These are phyloP conservation scores for Eristalis pertinax DNA, from an alignment of 2,888 invertebrate genomes.

Conservation along the genomic window DNA sequence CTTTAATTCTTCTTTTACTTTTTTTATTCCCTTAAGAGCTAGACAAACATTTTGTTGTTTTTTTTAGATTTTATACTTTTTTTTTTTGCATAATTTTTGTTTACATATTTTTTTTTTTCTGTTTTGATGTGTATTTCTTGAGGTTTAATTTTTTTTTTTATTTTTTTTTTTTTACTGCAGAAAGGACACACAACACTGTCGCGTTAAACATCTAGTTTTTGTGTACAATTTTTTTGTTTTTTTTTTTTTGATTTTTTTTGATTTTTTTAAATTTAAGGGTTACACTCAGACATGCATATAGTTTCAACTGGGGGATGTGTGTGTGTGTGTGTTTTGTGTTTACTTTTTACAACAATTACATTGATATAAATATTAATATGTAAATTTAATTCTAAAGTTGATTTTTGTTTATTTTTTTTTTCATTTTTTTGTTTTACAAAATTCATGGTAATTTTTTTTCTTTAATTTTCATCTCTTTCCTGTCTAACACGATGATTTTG, in stretches of 20 bases:
- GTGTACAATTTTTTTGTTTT: background rate
- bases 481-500: background rate
- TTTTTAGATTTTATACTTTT: too few species aligned
- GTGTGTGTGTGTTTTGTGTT: background rate
- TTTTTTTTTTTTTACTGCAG: background rate
- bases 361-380: conserved; percentile 53
- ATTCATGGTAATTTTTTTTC: conserved; percentile 8
- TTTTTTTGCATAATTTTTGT: background rate
- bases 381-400: conserved; percentile 30
- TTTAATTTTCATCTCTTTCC: background rate
- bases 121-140: conserved; percentile 21
- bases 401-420: background rate
- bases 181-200: background rate
- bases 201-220: conserved; percentile 23
- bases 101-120: background rate
- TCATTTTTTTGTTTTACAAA: conserved; percentile 47
- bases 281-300: background rate
- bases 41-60: conserved; percentile 19
- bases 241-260: background rate
- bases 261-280: background rate
- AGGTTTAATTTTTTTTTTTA: background rate
- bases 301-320: background rate
- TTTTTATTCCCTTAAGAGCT: conserved; percentile 30
- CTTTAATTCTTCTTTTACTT: background rate
- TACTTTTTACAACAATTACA: conserved; percentile 62